phyloP scores from a whole-genome alignment of 1,140 invertebrate genomes.

The Gryllus bimaculatus region DNA sequence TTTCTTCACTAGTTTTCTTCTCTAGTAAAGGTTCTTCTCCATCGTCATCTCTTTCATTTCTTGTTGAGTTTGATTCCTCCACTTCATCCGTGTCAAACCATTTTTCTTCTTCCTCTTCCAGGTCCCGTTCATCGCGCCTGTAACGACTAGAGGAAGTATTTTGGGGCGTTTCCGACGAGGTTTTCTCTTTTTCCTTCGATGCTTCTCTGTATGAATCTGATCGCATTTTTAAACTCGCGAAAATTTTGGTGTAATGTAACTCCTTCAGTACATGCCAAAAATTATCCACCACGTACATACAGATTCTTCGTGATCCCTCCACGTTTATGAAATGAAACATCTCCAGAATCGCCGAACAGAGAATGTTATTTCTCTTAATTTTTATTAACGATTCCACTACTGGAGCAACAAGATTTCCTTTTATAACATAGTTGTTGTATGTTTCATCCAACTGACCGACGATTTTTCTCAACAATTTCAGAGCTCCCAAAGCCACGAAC shows the following conservation, averaged over 20 bases:
- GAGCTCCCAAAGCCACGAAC: neutral
- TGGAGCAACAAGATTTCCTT: neutral
- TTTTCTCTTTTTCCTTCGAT: neutral
- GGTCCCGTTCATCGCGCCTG: neutral
- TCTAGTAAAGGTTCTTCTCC: neutral
- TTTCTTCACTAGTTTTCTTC: neutral
- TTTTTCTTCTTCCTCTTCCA: neutral
- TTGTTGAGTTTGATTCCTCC: neutral
- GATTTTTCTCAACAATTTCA: neutral
- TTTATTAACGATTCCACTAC: neutral
- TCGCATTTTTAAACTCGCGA: neutral
- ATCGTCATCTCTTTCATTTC: neutral
- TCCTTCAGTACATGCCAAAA: neutral
- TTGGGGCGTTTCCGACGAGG: neutral
- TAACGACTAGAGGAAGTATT: neutral
- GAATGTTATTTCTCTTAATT: neutral
- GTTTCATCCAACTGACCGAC: neutral
- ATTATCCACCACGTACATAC: neutral
- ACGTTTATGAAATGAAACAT: neutral
- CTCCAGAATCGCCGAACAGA: neutral
- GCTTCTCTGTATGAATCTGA: neutral
- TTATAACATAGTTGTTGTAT: neutral
- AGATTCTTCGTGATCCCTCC: neutral
- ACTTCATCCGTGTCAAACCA: neutral
- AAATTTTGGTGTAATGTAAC: neutral